Percentiles rank a stretch among this genome's conserved stretches.
Evolutionary conservation across 2,888 invertebrate species (phyloP).

Genomic region (Disparrhopalites patrizii): DNA sequence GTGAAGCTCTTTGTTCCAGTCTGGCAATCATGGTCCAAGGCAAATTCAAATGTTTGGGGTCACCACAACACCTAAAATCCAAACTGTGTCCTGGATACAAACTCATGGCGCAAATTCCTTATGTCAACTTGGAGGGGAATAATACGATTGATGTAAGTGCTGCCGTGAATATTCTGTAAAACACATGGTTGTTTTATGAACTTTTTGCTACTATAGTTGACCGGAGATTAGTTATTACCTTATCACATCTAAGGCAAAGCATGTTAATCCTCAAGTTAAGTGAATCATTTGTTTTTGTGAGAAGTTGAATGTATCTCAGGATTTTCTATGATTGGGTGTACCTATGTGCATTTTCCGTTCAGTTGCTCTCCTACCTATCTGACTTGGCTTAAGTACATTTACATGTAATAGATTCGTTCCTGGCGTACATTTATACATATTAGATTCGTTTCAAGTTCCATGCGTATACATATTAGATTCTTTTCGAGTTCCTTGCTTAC

Average conservation of each 20-base stretch:
- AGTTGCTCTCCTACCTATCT: no score
- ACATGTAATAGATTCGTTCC: no score
- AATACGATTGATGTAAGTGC: neutral
- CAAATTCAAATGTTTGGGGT: neutral
- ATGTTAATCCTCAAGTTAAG: no score
- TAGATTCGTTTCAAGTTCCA: no score
- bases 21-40: constrained; percentile 2
- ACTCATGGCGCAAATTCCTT: constrained; percentile 5
- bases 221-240: neutral
- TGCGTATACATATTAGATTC: neutral
- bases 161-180: neutral
- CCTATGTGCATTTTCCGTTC: no score
- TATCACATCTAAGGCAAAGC: no score
- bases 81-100: constrained; percentile 5
- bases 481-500: neutral
- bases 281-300: no score
- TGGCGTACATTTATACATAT: no score
- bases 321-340: no score
- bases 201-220: neutral
- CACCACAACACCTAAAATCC: constrained; percentile 3
- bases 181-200: neutral
- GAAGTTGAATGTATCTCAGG: no score
- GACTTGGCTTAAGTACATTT: no score
- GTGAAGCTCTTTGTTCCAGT: neutral
- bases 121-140: neutral